phyloP scores from a whole-genome alignment of 2,113 vertebrate species.

The Electrona antarctica region DNA sequence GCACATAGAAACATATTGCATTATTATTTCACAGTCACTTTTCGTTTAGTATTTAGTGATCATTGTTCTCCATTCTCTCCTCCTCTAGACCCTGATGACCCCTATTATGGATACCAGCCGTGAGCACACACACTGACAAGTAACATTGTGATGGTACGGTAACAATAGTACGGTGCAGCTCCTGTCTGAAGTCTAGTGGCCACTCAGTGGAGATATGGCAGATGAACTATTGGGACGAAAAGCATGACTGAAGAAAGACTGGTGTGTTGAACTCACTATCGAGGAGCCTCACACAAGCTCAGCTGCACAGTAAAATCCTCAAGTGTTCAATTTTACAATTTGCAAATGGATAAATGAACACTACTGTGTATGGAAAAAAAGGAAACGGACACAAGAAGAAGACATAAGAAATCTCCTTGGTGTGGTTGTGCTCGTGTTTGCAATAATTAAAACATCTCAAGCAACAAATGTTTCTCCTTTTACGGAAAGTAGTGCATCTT shows the following conservation, averaged over 20 bases:
- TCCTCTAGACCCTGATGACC: conserved; percentile 63
- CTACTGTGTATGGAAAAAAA: conserved; percentile 8
- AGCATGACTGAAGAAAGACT: conserved; percentile 15
- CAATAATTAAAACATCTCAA: background rate
- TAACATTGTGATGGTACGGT: background rate
- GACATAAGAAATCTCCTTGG: background rate
- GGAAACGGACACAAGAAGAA: conserved; percentile 19
- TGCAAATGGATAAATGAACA: background rate
- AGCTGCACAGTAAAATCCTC: background rate
- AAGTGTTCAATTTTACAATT: background rate
- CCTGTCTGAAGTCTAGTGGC: conserved; percentile 25
- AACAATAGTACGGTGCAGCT: background rate
- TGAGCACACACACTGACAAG: conserved; percentile 46
- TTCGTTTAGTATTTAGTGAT: no score
- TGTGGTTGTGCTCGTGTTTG: background rate
- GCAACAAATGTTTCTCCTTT: background rate
- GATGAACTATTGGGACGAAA: background rate
- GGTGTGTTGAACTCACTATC: conserved; percentile 25
- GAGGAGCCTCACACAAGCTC: background rate
- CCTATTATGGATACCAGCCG: conserved; percentile 75
- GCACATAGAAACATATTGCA: no score
- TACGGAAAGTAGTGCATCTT: conserved; percentile 1
- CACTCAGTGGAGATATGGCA: conserved; percentile 13
- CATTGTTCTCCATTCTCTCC: background rate
- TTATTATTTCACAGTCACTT: no score